Percentiles rank a stretch among this genome's conserved stretches.
phyloP scores from a whole-genome alignment of 1,140 invertebrate genomes.

The Drosophila seguyi region DNA sequence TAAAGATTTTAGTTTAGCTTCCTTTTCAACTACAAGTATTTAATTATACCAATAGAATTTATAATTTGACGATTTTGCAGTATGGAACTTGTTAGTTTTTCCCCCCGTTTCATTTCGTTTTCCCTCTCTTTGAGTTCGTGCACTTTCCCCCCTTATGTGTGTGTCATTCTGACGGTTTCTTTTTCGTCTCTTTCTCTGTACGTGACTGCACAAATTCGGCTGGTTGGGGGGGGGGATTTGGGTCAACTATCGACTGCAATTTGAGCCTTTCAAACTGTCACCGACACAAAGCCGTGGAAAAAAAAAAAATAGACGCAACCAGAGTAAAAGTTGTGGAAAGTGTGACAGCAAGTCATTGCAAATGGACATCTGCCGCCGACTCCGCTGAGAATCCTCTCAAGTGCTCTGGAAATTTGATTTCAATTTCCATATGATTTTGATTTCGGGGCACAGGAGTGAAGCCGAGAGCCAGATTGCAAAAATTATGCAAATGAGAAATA shows the following conservation, averaged over 20 bases:
- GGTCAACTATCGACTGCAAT: conserved; percentile 78
- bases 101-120: conserved; percentile 3
- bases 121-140: conserved; percentile 1
- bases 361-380: conserved; percentile 50
- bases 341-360: conserved; percentile 59
- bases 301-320: background rate
- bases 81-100: background rate
- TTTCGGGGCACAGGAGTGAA: conserved; percentile 2
- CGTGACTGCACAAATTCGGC: conserved; percentile 49
- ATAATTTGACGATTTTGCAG: background rate
- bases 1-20: too few species aligned
- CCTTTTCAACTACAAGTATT: background rate
- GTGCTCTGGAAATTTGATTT: conserved; percentile 78
- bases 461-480: conserved; percentile 10
- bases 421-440: conserved; percentile 76
- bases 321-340: conserved; percentile 43
- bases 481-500: conserved; percentile 45
- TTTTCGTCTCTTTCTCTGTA: conserved; percentile 46
- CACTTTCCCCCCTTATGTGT: conserved; percentile 21
- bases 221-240: conserved; percentile 46
- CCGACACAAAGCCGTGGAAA: conserved; percentile 37
- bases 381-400: conserved; percentile 53
- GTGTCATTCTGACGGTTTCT: conserved; percentile 28
- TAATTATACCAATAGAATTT: background rate
- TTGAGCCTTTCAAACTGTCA: conserved; percentile 72